Evolutionary conservation across 1,140 invertebrate species (phyloP).

Genomic region (Periplaneta americana): DNA sequence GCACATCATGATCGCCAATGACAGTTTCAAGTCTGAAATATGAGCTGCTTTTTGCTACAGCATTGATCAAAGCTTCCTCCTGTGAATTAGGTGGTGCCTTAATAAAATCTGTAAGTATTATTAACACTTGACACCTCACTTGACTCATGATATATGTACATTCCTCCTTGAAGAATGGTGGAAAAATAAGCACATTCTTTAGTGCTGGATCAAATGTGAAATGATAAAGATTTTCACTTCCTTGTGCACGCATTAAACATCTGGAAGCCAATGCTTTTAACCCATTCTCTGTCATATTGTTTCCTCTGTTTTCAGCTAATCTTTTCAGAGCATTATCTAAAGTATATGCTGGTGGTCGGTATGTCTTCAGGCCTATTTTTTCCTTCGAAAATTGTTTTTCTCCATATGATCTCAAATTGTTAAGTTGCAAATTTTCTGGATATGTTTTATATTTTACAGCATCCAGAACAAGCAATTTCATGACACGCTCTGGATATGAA

Average conservation of each 20-base stretch:
- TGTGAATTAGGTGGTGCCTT: conserved; percentile 1
- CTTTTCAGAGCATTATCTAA: conserved; percentile 44
- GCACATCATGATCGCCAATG: conserved; percentile 56
- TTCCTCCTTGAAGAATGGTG: neutral
- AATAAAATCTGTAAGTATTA: conserved; percentile 29
- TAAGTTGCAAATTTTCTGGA: conserved; percentile 20
- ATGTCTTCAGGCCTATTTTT: conserved; percentile 25
- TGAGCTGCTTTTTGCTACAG: conserved; percentile 7
- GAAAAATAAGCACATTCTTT: conserved; percentile 18
- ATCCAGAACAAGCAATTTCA: conserved; percentile 48
- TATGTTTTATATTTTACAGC: conserved; percentile 32
- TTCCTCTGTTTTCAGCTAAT: conserved; percentile 33
- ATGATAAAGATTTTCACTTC: conserved; percentile 27
- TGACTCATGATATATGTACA: neutral
- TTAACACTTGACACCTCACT: conserved; percentile 31
- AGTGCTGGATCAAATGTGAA: conserved; percentile 35
- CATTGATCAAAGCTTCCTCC: neutral
- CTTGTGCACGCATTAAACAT: conserved; percentile 25
- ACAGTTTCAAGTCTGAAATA: conserved; percentile 36
- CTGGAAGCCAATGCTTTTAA: conserved; percentile 45
- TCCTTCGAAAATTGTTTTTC: conserved; percentile 29
- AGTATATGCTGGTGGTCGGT: conserved; percentile 34
- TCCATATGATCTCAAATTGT: conserved; percentile 19
- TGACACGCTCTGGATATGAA: conserved; percentile 44
- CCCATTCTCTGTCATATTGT: conserved; percentile 35